Evolutionary conservation across 2,888 invertebrate genomes (phyloP).

Genomic region (Philhelius pedissequus): DNA sequence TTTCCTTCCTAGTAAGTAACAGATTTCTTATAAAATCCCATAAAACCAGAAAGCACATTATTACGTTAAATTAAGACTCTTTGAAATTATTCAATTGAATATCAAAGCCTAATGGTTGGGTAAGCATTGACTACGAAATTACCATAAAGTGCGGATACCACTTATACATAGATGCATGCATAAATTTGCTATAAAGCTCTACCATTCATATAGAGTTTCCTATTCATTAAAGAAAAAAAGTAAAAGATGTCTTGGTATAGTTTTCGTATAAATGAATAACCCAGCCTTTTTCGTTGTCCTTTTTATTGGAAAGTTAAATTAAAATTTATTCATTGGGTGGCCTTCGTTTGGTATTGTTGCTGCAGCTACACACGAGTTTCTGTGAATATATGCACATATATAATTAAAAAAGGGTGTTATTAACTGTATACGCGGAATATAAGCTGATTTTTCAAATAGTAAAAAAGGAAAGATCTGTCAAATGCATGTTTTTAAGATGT

Average conservation of each 20-base stretch:
- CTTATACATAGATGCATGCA: background rate
- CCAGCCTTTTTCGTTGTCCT: background rate
- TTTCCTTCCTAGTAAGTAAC: background rate
- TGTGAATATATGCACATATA: background rate
- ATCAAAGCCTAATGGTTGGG: background rate
- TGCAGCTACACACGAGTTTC: no score
- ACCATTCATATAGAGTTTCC: background rate
- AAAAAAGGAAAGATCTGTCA: no score
- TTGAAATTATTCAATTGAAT: background rate
- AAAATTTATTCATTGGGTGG: slow-evolving; percentile 23
- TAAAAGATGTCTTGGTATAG: background rate
- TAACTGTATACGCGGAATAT: no score
- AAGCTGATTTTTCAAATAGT: no score
- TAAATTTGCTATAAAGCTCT: background rate
- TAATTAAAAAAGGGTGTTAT: background rate
- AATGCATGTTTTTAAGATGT: no score
- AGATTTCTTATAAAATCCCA: background rate
- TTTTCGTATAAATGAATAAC: background rate
- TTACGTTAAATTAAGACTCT: background rate
- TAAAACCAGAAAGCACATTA: background rate
- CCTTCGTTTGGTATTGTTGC: slow-evolving; percentile 11
- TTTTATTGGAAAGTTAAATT: slow-evolving; percentile 11
- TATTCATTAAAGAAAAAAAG: background rate
- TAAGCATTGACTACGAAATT: background rate
- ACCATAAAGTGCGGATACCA: background rate